Percentiles rank a stretch among this genome's conserved stretches.
phyloP scores from a whole-genome alignment of 2,888 invertebrate species.

The Eucriotettix oculatus region DNA sequence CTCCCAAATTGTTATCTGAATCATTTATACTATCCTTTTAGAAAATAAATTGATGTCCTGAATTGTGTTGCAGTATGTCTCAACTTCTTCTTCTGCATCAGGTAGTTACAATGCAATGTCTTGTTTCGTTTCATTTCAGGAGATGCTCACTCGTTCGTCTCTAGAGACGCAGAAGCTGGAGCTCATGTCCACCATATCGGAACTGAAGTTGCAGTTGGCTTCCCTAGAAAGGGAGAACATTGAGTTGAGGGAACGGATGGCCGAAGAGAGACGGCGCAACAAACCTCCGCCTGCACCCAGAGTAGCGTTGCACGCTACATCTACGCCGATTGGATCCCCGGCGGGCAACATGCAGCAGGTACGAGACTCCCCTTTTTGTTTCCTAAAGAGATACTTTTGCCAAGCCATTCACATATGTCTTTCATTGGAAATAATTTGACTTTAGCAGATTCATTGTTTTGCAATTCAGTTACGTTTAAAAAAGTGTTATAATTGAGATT shows the following conservation, averaged over 20 bases:
- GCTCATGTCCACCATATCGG: slow-evolving; percentile 81
- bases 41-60: too few relatives aligned
- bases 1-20: too few relatives aligned
- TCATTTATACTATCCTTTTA: too few relatives aligned
- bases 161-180: slow-evolving; percentile 91
- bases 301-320: slow-evolving; percentile 24
- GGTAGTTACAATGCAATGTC: too few relatives aligned
- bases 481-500: too few relatives aligned
- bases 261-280: slow-evolving; percentile 18
- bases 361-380: slow-evolving; percentile 9
- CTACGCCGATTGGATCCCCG: slow-evolving; percentile 19
- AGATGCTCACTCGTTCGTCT: slow-evolving; percentile 72
- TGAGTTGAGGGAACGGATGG: slow-evolving; percentile 41
- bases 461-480: too few relatives aligned
- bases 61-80: too few relatives aligned
- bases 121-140: slow-evolving; percentile 32
- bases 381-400: too few relatives aligned
- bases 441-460: too few relatives aligned
- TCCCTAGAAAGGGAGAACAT: slow-evolving; percentile 75
- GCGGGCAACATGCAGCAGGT: slow-evolving; percentile 10
- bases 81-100: too few relatives aligned
- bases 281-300: slow-evolving; percentile 27
- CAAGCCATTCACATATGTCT: too few relatives aligned
- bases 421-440: too few relatives aligned
- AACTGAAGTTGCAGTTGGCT: slow-evolving; percentile 72